phyloP scores from a whole-genome alignment of 1,140 invertebrate species.

The Lepidurus couesii region DNA sequence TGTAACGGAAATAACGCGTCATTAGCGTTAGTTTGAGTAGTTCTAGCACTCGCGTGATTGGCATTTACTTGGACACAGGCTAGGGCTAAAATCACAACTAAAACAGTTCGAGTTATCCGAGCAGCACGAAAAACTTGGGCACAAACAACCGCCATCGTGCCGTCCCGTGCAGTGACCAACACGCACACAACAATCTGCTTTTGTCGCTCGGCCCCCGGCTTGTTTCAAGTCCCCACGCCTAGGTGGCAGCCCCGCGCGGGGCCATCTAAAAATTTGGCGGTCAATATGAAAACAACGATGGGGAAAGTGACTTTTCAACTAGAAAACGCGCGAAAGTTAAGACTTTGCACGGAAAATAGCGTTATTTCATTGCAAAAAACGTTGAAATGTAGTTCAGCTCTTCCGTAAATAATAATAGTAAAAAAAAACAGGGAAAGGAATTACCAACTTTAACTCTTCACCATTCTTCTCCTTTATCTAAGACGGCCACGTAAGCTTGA shows the following conservation, averaged over 20 bases:
- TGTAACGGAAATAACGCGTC: neutral
- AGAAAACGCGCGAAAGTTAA: too few relatives aligned
- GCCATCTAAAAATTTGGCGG: neutral
- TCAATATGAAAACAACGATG: neutral
- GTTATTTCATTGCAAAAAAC: neutral
- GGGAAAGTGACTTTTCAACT: neutral
- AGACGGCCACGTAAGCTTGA: conserved; percentile 28
- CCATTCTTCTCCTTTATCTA: conserved; percentile 22
- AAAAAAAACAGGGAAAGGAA: neutral
- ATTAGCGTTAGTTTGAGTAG: neutral
- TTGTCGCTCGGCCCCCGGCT: neutral
- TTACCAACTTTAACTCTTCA: neutral
- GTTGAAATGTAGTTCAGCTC: neutral
- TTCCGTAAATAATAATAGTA: neutral
- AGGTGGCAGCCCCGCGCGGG: neutral
- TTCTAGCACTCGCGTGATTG: neutral
- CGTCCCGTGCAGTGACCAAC: neutral
- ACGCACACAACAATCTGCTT: neutral
- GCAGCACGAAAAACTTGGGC: neutral
- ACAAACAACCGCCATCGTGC: conserved; percentile 13
- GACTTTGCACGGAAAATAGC: too few relatives aligned
- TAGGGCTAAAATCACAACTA: neutral
- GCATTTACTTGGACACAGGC: neutral
- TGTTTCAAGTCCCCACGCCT: neutral
- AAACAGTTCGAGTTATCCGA: neutral